Conservation (phyloP, 2,113 vertebrate genomes). For the Serinus canaria region DNA sequence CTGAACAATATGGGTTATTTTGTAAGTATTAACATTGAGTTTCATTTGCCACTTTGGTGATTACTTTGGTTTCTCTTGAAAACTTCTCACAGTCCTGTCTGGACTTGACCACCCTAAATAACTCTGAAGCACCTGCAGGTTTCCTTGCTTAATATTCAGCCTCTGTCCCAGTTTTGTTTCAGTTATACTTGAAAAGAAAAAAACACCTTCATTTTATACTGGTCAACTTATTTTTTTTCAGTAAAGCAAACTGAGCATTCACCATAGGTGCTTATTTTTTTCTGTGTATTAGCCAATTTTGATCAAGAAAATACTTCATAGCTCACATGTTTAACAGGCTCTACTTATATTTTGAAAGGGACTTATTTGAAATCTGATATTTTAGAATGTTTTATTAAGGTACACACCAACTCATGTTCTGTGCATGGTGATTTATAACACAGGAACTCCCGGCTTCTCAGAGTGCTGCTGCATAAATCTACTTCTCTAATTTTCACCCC, state of each 20-base stretch:
- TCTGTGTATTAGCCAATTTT: not conserved
- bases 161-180: not conserved
- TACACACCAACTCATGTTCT: not conserved
- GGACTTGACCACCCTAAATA: conserved; percentile 30
- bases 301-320: not conserved
- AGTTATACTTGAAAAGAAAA: not conserved
- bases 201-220: not conserved
- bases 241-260: not conserved
- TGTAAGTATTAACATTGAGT: not conserved
- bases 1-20: conserved; percentile 37
- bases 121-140: conserved; percentile 17
- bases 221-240: not conserved
- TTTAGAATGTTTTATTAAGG: not conserved
- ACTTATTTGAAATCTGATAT: not conserved
- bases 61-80: conserved; percentile 38
- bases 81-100: conserved; percentile 35
- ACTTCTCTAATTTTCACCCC: not conserved
- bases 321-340: not conserved
- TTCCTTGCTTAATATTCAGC: not conserved
- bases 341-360: not conserved
- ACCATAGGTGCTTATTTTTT: not conserved
- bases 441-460: not conserved
- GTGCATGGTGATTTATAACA: not conserved
- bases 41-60: conserved; percentile 23
- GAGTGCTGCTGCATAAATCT: not conserved